Conservation (phyloP, 2,888 invertebrate genomes). For the Tanypteryx hageni region DNA sequence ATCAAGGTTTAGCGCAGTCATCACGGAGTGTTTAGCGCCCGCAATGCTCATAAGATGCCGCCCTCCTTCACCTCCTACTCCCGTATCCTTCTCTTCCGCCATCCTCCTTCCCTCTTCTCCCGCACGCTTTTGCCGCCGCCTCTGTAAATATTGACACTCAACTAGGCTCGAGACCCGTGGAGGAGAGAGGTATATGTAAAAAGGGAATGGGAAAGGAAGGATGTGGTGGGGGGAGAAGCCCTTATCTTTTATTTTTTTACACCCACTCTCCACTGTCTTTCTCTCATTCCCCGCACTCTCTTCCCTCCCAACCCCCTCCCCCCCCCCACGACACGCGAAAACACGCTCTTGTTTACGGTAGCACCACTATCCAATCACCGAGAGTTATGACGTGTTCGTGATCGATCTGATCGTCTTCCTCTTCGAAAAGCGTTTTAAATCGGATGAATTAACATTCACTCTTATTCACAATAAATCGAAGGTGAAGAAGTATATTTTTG, state of each 20-base stretch:
- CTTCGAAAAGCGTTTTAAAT: no score
- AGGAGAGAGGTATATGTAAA: constrained; percentile 23
- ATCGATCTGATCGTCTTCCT: no score
- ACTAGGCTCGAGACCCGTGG: constrained; percentile 4
- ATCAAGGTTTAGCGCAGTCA: constrained; percentile 51
- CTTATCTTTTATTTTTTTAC: no score
- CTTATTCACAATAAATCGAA: no score
- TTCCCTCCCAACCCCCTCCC: neutral
- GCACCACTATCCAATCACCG: no score
- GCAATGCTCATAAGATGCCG: neutral
- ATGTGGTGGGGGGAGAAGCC: neutral
- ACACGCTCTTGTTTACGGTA: no score
- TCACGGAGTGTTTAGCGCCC: constrained; percentile 56
- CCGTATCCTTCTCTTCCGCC: neutral
- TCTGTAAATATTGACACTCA: constrained; percentile 54
- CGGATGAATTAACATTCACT: no score
- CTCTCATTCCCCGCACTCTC: neutral
- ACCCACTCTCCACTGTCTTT: neutral
- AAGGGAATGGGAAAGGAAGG: neutral
- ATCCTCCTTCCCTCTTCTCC: neutral
- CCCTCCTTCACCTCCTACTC: neutral
- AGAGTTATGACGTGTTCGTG: no score
- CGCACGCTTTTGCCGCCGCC: neutral
- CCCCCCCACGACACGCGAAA: neutral
- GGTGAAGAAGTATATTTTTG: no score